Evolutionary conservation across 2,888 invertebrate species (phyloP).

Genomic region (Archips xylosteana): DNA sequence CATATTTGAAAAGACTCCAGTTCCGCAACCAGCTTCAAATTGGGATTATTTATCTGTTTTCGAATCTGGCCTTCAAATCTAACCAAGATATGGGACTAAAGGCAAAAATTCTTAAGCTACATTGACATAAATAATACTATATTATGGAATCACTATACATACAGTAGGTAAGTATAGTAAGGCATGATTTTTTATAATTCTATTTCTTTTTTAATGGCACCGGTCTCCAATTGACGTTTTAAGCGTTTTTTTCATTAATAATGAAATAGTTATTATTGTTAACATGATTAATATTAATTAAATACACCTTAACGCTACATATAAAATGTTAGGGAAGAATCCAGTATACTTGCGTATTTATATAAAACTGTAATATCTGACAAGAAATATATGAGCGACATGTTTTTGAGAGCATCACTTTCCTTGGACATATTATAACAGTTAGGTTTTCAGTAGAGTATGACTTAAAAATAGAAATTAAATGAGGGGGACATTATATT

Average conservation of each 20-base stretch:
- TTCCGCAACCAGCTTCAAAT: too few relatives aligned
- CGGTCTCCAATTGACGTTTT: slow-evolving; percentile 35
- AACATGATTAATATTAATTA: slow-evolving; percentile 29
- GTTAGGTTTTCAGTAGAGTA: too few relatives aligned
- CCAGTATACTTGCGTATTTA: slow-evolving; percentile 15
- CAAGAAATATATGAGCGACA: not conserved
- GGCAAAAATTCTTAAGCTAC: slow-evolving; percentile 22
- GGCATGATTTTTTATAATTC: slow-evolving; percentile 24
- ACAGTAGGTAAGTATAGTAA: slow-evolving; percentile 31
- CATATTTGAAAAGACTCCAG: too few relatives aligned
- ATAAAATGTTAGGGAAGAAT: slow-evolving; percentile 28
- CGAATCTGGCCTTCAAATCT: too few relatives aligned
- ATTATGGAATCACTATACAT: slow-evolving; percentile 41
- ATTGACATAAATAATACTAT: slow-evolving; percentile 36
- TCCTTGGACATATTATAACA: not conserved
- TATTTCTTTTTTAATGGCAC: slow-evolving; percentile 28
- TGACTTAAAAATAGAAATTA: too few relatives aligned
- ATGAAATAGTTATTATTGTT: slow-evolving; percentile 15
- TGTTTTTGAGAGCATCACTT: not conserved
- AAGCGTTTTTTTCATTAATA: slow-evolving; percentile 31
- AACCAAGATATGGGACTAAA: too few relatives aligned
- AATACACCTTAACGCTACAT: slow-evolving; percentile 32
- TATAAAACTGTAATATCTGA: slow-evolving; percentile 20
- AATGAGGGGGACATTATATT: too few relatives aligned
- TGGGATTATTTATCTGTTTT: too few relatives aligned